Evolutionary conservation across 2,888 invertebrate genomes (phyloP), one percentile per base, ranked within the genome.

Genomic region (Erpobdella octoculata): DNA sequence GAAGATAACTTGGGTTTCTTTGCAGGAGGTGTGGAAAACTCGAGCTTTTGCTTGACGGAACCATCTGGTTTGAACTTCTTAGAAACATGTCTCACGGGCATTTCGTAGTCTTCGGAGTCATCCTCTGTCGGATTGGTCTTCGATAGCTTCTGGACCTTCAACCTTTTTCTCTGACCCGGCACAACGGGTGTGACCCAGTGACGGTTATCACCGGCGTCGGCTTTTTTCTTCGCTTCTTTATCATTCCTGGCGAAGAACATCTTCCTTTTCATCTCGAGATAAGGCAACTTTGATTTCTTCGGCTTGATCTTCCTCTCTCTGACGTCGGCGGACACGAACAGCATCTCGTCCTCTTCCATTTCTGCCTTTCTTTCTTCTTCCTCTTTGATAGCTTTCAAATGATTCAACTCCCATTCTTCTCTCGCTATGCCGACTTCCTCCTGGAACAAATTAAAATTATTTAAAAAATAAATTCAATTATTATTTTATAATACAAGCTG

Each of bases 321-420:
- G 28, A 15, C 37, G 21, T 62, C 61, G n/a, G 35, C 21, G 21
- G 70, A 61, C 18, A 70, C 70, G 25, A 90, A 85, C 76, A 89
- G 85, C 79, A 87, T 86, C 77, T 87, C 87, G 72, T 85, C 84
- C 67, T 85, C 84, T 73, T 85, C 84, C 38, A 81, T 71, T 72
- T 83, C 81, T 5, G 81, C 80, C 65, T 81, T 75, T 53, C 81
- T 73, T 73, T 84, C 84, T 70, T 83, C 83, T 73, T 82, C 89
- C 87, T 83, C 83, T 74, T 81, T 81, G 70, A 83, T 74, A 4
- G 81, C 80, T 75, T 83, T 81, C 64, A 83, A 71, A 58, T 92
- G 88, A 82, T 90, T 90, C 78, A 90, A 87, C 84, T 92, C 92
- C 92, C 92, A 92, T 80, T 91, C 90, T 76, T 89, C 75, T 67